These are phyloP conservation scores for Campaea margaritaria DNA, from an alignment of 2,888 invertebrate genomes.

Conservation along the genomic window DNA sequence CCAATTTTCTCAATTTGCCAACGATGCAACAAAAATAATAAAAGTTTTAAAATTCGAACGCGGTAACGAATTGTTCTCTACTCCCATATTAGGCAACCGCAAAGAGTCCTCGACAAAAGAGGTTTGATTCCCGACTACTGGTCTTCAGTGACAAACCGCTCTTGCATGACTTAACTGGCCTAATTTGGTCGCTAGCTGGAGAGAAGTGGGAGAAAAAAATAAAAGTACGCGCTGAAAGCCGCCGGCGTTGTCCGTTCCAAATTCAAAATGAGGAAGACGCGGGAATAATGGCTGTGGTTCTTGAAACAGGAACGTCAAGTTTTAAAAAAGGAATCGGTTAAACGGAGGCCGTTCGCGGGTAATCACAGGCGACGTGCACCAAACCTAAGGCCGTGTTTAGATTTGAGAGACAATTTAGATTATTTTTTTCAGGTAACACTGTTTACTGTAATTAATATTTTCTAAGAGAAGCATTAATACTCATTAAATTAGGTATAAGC, in stretches of 20 bases:
- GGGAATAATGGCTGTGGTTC: slow-evolving; percentile 79
- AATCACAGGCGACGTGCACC: slow-evolving; percentile 79
- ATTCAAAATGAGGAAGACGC: slow-evolving; percentile 82
- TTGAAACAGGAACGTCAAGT: slow-evolving; percentile 80
- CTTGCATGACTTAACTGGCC: slow-evolving; percentile 67
- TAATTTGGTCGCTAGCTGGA: slow-evolving; percentile 61
- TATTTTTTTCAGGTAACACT: not conserved
- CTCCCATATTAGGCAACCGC: slow-evolving; percentile 60
- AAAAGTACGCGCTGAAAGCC: slow-evolving; percentile 61
- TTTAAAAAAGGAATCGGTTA: slow-evolving; percentile 82
- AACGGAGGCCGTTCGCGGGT: slow-evolving; percentile 82
- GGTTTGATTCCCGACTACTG: slow-evolving; percentile 66
- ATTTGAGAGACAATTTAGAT: slow-evolving; percentile 23
- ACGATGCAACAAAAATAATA: slow-evolving; percentile 57
- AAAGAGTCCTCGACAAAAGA: slow-evolving; percentile 58
- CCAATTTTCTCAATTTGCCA: slow-evolving; percentile 75
- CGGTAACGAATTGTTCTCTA: slow-evolving; percentile 67
- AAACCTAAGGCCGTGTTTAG: slow-evolving; percentile 55
- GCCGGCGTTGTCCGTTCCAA: slow-evolving; percentile 77
- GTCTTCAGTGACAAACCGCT: slow-evolving; percentile 75
- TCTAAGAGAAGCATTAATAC: not conserved
- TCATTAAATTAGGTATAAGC: not conserved
- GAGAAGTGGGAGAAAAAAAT: slow-evolving; percentile 47
- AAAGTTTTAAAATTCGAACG: slow-evolving; percentile 44
- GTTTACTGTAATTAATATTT: not conserved